phyloP scores from a whole-genome alignment of 2,113 vertebrate genomes.

The Solea senegalensis region DNA sequence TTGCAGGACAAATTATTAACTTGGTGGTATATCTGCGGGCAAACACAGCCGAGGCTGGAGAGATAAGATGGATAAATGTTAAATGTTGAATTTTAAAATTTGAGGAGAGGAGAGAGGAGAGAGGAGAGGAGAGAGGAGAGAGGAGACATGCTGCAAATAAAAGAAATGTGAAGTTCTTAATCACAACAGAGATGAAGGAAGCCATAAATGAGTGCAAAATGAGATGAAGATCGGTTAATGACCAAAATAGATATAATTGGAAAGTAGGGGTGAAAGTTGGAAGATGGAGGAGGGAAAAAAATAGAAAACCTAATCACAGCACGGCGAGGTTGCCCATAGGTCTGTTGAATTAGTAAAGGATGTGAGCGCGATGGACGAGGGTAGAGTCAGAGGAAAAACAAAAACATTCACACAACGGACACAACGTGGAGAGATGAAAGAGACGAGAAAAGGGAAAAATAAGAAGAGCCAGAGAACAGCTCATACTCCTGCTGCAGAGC shows the following conservation, averaged over 20 bases:
- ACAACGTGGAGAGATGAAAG: conserved; percentile 32
- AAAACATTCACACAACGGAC: conserved; percentile 17
- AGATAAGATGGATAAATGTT: conserved; percentile 53
- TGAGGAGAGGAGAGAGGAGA: neutral
- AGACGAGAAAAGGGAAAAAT: conserved; percentile 13
- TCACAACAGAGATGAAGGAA: conserved; percentile 26
- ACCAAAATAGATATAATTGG: conserved; percentile 53
- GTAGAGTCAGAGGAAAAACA: conserved; percentile 24
- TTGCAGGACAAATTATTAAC: conserved; percentile 45
- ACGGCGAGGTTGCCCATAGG: conserved; percentile 14
- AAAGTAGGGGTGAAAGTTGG: conserved; percentile 26
- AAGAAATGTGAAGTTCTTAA: conserved; percentile 50
- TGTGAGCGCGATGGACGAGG: conserved; percentile 23
- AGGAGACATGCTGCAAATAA: conserved; percentile 2
- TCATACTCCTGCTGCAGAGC: conserved; percentile 40
- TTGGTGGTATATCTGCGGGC: conserved; percentile 56
- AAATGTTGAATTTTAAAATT: conserved; percentile 43
- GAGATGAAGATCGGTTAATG: conserved; percentile 40
- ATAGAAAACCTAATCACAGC: conserved; percentile 50
- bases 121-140: neutral
- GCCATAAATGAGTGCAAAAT: conserved; percentile 44
- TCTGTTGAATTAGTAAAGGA: conserved; percentile 38
- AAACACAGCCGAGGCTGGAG: conserved; percentile 30
- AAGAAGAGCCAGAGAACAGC: conserved; percentile 29
- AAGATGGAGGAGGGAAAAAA: conserved; percentile 11